These are phyloP conservation scores for Eueides isabella DNA, from an alignment of 1,140 invertebrate genomes.

Conservation along the genomic window DNA sequence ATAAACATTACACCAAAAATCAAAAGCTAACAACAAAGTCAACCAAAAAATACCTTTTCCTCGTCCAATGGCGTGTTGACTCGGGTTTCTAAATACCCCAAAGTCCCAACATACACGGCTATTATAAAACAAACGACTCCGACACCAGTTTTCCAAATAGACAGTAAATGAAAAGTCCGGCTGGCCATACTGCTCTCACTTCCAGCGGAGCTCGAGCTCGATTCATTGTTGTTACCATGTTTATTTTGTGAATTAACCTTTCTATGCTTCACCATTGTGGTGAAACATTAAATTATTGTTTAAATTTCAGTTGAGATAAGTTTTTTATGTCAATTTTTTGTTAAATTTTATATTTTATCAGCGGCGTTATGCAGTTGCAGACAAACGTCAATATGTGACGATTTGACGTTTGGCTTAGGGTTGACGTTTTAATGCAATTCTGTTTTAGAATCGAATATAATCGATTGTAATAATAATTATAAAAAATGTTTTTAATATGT, in stretches of 20 bases:
- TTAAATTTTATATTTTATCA: neutral
- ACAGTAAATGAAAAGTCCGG: constrained; percentile 58
- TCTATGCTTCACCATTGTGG: constrained; percentile 68
- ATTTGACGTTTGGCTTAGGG: constrained; percentile 12
- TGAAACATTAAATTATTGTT: constrained; percentile 24
- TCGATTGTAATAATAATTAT: neutral
- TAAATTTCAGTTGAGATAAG: neutral
- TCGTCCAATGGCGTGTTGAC: constrained; percentile 93
- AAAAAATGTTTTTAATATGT: neutral
- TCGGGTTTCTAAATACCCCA: constrained; percentile 92
- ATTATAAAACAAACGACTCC: constrained; percentile 83
- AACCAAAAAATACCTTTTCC: constrained; percentile 83
- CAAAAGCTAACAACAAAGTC: neutral
- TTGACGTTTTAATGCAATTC: neutral
- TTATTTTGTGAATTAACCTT: constrained; percentile 57
- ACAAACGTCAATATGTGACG: constrained; percentile 7
- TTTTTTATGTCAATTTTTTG: neutral
- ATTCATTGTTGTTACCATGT: constrained; percentile 77
- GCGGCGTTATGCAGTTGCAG: neutral
- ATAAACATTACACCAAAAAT: neutral
- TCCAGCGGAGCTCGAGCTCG: constrained; percentile 64
- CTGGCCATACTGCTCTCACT: constrained; percentile 56
- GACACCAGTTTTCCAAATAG: constrained; percentile 81
- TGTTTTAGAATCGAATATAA: neutral
- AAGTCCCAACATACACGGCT: constrained; percentile 88